Base-by-base conservation (phyloP, 2,888 invertebrate species). In the Pristionchus japonicus region DNA sequence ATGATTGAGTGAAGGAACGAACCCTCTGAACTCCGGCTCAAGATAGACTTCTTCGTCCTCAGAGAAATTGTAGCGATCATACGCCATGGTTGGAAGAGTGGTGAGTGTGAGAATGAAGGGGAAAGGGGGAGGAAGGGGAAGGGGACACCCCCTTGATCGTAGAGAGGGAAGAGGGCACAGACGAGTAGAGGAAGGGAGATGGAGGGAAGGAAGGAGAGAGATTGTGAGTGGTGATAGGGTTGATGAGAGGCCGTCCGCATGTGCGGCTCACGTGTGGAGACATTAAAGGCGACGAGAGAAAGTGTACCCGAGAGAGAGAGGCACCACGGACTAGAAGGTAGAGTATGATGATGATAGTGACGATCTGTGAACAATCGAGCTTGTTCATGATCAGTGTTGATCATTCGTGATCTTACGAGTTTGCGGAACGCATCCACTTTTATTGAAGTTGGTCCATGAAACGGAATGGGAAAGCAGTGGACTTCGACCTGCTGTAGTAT, bases 61-160 rank as follows among this genome's bases (percentile, higher is more conserved):
- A 23, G 82, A 83, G 52, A 37, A 83, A 34, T 37, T 83, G 82
- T 83, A 52, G 52, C 82, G 52, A 52, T 83, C 82, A 23, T 83
- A 52, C 34, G 82, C 49, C 82, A 83, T 83, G 34, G 82, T 34
- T 49, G 52, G 52, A 17, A 34, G 37, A 47, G 15, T 31, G 52
- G 34, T 52, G 37, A 34, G 82, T 83, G 82, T 83, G 82, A 83
- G 82, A 49, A 83, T 57, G 82, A 83, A 83, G 17, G 43, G 82
- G 34, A 17, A 27, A 47, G 47, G 34, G 49, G 34, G 20, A 31
- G 49, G n/a, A n/a, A n/a, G 52, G 52, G 34, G 52, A 83, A 23
- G 82, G 52, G 77, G 70, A 77, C 77, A 77, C 77, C 77, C 77
- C 77, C 27, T 20, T 13, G 57, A 57, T 52, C n/a, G 49, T 61